Percentiles rank a stretch among this genome's conserved stretches.
Evolutionary conservation across 92 coral and sea anemone species (phyloP).

Genomic region (Paragorgia papillata): DNA sequence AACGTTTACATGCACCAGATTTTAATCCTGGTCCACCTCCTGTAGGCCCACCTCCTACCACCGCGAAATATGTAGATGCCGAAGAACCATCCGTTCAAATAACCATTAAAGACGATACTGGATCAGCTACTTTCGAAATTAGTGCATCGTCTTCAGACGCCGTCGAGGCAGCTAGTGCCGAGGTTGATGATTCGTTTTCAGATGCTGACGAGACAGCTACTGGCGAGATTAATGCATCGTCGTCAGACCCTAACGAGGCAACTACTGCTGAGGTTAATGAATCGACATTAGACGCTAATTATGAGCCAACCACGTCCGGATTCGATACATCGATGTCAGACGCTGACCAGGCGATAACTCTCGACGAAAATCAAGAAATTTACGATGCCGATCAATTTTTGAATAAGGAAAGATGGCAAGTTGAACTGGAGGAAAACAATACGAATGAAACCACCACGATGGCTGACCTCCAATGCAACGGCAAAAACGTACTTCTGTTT

Average conservation of each 20-base stretch:
- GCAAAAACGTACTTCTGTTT: constrained; percentile 79
- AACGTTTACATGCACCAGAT: too few relatives aligned
- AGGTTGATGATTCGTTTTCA: background rate
- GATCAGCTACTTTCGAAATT: background rate
- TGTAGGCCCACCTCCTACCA: background rate
- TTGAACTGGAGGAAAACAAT: background rate
- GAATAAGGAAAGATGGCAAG: background rate
- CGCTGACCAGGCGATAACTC: background rate
- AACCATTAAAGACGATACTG: background rate
- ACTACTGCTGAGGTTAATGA: background rate
- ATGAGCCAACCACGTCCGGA: too few relatives aligned
- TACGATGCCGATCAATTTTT: constrained; percentile 22
- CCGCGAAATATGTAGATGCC: background rate
- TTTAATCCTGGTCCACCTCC: too few relatives aligned
- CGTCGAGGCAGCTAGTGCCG: background rate
- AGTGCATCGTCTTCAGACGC: background rate
- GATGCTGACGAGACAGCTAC: background rate
- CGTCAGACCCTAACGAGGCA: background rate
- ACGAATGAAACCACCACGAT: constrained; percentile 48
- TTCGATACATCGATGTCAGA: background rate
- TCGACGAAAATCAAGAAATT: background rate
- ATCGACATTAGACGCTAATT: too few relatives aligned
- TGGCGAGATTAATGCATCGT: background rate
- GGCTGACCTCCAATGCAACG: constrained; percentile 81
- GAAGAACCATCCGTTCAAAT: background rate